Evolutionary conservation across 2,888 invertebrate species (phyloP).

Genomic region (Lampropteryx suffumata): DNA sequence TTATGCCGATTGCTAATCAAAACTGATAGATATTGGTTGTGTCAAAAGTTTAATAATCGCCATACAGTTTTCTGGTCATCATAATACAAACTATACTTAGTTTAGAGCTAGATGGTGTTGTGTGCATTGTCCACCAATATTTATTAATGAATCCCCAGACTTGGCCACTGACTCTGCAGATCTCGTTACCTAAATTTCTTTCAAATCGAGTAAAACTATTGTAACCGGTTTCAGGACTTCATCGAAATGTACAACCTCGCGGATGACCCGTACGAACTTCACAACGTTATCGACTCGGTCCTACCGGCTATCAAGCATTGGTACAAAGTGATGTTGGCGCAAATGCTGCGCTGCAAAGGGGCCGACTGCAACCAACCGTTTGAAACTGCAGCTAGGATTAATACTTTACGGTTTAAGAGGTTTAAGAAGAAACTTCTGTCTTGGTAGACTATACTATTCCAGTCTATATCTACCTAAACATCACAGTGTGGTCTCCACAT

Average conservation of each 20-base stretch:
- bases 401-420: conserved; percentile 16
- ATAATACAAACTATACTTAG: too few species aligned
- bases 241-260: conserved; percentile 90
- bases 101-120: too few species aligned
- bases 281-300: conserved; percentile 81
- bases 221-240: conserved; percentile 82
- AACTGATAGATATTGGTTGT: too few species aligned
- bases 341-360: conserved; percentile 78
- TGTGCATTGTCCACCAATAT: too few species aligned
- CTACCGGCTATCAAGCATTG: conserved; percentile 79
- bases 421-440: conserved; percentile 27
- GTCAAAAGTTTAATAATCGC: too few species aligned
- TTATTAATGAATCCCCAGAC: too few species aligned
- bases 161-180: too few species aligned
- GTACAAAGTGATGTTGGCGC: conserved; percentile 72
- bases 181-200: background rate
- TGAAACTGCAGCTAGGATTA: background rate
- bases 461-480: too few species aligned
- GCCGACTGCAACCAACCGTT: conserved; percentile 52
- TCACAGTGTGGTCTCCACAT: too few species aligned
- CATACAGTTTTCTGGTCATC: too few species aligned
- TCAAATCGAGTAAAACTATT: background rate
- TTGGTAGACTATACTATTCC: too few species aligned
- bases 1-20: too few species aligned
- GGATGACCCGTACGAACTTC: conserved; percentile 87